Evolutionary conservation across 2,888 invertebrate genomes (phyloP).

Genomic region (Coelogynopora nodosa): DNA sequence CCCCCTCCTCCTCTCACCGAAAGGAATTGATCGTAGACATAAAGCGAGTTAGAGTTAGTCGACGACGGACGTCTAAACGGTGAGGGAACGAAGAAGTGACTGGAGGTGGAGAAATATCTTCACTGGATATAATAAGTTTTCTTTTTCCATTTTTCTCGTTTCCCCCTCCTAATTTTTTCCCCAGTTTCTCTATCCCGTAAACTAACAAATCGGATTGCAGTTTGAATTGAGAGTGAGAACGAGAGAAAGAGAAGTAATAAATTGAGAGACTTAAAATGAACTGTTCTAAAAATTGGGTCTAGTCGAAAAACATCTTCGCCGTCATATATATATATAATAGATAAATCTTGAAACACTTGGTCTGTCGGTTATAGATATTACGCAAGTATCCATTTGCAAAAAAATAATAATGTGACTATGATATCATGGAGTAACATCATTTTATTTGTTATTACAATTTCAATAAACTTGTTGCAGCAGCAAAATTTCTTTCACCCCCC

Average conservation of each 20-base stretch:
- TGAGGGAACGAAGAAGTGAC: not conserved
- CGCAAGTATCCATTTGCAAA: too few relatives aligned
- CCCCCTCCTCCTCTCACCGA: too few relatives aligned
- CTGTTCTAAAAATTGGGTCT: not conserved
- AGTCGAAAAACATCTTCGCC: not conserved
- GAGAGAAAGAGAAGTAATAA: not conserved
- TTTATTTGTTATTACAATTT: not conserved
- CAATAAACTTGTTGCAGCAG: too few relatives aligned
- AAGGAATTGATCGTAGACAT: too few relatives aligned
- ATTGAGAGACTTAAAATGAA: conserved; percentile 28
- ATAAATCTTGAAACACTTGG: not conserved
- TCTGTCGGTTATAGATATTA: too few relatives aligned
- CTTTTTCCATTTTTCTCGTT: not conserved
- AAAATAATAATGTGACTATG: too few relatives aligned
- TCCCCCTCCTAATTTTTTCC: not conserved
- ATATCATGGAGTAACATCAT: not conserved
- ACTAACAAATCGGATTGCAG: not conserved
- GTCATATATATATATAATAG: not conserved
- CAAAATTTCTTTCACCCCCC: not conserved
- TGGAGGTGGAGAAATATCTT: not conserved
- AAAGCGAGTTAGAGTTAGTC: not conserved
- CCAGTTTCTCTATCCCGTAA: not conserved
- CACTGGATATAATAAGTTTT: not conserved
- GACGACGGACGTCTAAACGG: not conserved
- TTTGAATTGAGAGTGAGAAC: not conserved